Base-by-base conservation (phyloP, 2,888 invertebrate species). In the Antheraea yamamai region DNA sequence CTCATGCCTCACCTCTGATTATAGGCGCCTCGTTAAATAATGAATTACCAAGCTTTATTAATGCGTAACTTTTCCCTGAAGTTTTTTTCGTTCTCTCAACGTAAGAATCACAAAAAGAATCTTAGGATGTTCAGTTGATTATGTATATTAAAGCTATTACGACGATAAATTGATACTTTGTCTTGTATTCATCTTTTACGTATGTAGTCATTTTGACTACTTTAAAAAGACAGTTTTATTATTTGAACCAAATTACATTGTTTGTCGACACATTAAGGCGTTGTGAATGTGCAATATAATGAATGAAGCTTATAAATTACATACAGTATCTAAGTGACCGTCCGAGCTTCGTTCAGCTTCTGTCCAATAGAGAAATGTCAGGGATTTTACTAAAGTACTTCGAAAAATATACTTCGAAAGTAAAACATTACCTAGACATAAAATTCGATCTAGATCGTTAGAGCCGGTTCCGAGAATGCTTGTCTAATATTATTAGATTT, bases 21-120 rank as follows among this genome's bases (percentile, higher is more conserved):
- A 90, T 88, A 89, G 91, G 91, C 91, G 91, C 91, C 90, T 87
- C 83, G 76, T 86, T 91, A 90, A 89, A 91, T 92, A 91, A 92
- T 92, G 83, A 88, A 88, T 85, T 83, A 83, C 76, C 85, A 81
- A 90, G 89, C 87, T 89, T 82, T 87, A 88, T 91, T 88, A 89
- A 90, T 89, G 85, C 86, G 82, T 83, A 79, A 83, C 86, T 84
- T 85, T 85, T 83, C 83, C 79, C 77, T 26, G n/a, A 61, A 26
- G 75, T 78, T 79, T 79, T 82, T 61, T 82, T 83, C 82, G 14
- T 68, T 39, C 3, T 20, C 1, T n/a, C 39, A 6, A 70, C 39
- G 20, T 70, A 35, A 70, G 35, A 70, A 20, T 70, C 39, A 39
- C 39, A 70, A 70, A 7, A 66, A 70, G 12, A 39, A 70, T n/a